Evolutionary conservation across 1,140 invertebrate species (phyloP).

Genomic region (Drosophila athabasca): DNA sequence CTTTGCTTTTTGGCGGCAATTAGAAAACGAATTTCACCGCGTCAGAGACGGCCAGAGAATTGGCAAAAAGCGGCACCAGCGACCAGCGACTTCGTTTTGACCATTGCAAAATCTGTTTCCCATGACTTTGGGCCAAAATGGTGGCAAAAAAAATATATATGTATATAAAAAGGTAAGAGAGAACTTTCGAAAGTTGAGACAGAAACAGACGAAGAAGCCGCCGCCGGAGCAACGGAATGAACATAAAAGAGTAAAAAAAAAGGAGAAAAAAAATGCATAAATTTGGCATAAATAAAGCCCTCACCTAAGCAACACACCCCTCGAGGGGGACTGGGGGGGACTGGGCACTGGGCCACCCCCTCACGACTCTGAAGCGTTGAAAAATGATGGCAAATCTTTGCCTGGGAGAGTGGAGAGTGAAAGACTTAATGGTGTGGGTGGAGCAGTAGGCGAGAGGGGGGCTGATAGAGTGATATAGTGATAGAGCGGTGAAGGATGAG

Average conservation of each 20-base stretch:
- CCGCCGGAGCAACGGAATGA: not conserved
- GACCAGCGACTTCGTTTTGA: constrained; percentile 17
- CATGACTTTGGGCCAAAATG: constrained; percentile 45
- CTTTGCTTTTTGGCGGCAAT: constrained; percentile 11
- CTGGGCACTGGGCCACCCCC: constrained; percentile 19
- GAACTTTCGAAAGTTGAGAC: constrained; percentile 54
- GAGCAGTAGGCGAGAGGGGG: too few relatives aligned
- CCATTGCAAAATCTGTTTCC: constrained; percentile 38
- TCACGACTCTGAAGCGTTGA: constrained; percentile 49
- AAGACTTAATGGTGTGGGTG: not conserved
- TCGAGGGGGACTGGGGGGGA: not conserved
- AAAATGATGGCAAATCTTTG: constrained; percentile 49
- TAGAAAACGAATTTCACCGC: constrained; percentile 36
- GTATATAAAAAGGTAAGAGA: constrained; percentile 27
- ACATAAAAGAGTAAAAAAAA: constrained; percentile 2
- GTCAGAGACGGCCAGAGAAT: not conserved
- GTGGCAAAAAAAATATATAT: not conserved
- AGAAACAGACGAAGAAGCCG: constrained; percentile 28
- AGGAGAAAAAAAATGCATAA: constrained; percentile 39
- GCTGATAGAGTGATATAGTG: too few relatives aligned
- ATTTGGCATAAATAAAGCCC: constrained; percentile 63
- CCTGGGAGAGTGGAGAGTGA: not conserved
- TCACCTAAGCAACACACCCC: constrained; percentile 33
- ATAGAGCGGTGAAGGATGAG: too few relatives aligned
- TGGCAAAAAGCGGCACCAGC: not conserved